Conservation (phyloP, 2,888 invertebrate genomes). For the Idaea biselata region DNA sequence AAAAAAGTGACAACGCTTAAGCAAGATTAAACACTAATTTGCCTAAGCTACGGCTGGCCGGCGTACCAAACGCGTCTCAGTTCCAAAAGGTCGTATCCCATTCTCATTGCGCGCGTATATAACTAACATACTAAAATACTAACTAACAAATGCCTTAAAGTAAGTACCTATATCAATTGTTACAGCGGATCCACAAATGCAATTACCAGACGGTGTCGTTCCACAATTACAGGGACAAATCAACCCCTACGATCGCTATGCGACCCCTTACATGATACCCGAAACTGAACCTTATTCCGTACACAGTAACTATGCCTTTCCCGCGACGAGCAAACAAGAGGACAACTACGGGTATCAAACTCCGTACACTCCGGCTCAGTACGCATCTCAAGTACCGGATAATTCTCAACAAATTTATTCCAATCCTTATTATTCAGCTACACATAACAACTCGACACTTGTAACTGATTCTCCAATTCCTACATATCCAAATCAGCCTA, state of each 20-base stretch:
- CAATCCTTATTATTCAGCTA: slow-evolving; percentile 62
- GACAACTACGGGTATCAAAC: slow-evolving; percentile 53
- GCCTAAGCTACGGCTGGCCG: too few species aligned
- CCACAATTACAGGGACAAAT: slow-evolving; percentile 45
- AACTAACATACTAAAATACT: neutral
- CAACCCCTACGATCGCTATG: slow-evolving; percentile 55
- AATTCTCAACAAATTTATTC: slow-evolving; percentile 51
- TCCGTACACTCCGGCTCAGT: slow-evolving; percentile 64
- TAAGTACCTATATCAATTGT: slow-evolving; percentile 25
- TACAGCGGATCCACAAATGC: slow-evolving; percentile 65
- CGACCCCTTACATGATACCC: slow-evolving; percentile 42
- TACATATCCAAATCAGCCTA: slow-evolving; percentile 21
- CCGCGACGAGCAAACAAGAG: slow-evolving; percentile 50
- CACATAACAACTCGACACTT: slow-evolving; percentile 48
- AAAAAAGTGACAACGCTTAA: too few species aligned
- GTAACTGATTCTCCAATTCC: slow-evolving; percentile 52
- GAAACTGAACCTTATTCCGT: slow-evolving; percentile 49
- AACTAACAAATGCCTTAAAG: neutral
- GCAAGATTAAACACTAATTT: too few species aligned
- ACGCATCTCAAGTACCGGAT: slow-evolving; percentile 47
- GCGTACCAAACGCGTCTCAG: too few species aligned
- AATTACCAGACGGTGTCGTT: slow-evolving; percentile 64
- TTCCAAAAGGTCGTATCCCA: too few species aligned
- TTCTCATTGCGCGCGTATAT: too few species aligned
- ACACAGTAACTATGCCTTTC: slow-evolving; percentile 48